Evolutionary conservation across 2,113 vertebrate genomes (phyloP), one percentile per base, ranked within the genome.

Genomic region (Ammodramus savannarum): DNA sequence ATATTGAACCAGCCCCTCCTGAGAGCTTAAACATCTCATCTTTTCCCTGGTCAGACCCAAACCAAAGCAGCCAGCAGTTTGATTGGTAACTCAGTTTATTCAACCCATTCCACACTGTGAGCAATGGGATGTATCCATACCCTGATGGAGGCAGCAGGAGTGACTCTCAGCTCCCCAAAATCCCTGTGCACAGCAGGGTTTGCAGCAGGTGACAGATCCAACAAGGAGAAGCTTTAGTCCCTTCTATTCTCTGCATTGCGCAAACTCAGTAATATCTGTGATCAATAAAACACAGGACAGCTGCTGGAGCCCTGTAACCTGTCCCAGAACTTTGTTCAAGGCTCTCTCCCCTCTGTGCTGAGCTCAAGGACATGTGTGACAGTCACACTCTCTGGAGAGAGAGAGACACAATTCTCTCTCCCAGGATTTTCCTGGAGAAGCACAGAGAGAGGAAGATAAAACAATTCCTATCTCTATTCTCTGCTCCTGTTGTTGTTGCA

Each of bases 111-210:
- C 31, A 5, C 4, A 2, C 34, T 67, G 32, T 52, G 8, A 32
- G 41, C 22, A 66, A 7, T 0, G 5, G 57, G 43, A 9, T 46
- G 1, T 19, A 14, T 34, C 13, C 26, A 57, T 8, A 17, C 16
- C 8, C 36, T 21, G 41, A 5, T 4, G 6, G n/a, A n/a, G 69
- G 34, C 51, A 36, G 59, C 46, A 34, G 0, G 1, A 41, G 67
- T 3, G 29, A 36, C 5, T 2, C 2, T 7, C 84, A 81, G 74
- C 75, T 57, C 31, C 52, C 51, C 3, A 4, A 27, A 55, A 61
- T 7, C 66, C 22, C 72, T 0, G 0, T 4, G 5, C 22, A 3
- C 39, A 36, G 76, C 44, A 12, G 49, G 1, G 13, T 21, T 31
- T n/a, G 13, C 13, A 2, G 27, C 66, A 18, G 49, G 39, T 78